Evolutionary conservation across 2,797 vertebrate species (phyloP), one percentile per base, ranked within the genome.

Genomic region (Rhinichthys osculus): DNA sequence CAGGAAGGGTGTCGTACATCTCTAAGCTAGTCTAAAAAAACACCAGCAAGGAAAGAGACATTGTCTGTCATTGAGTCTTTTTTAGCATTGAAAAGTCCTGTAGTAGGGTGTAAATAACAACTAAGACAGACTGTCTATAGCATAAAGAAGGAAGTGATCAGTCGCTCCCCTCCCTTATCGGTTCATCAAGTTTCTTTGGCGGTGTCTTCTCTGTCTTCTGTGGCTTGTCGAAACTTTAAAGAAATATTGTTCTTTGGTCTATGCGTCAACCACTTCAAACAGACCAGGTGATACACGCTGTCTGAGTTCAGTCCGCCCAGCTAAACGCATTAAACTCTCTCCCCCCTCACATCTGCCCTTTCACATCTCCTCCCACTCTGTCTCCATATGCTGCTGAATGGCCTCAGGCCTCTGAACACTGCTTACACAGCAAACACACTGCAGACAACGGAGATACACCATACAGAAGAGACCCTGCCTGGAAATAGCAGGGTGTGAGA

Each of bases 341-440:
- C 40, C 44, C 52, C 74, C 47, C 82, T 69, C 42, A 57, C 54
- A 81, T 76, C 59, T 69, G 57, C 85, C 72, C 78, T 54, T 69
- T 76, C 85, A 66, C 59, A 33, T 76, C 52, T 78, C 80, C 74
- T 83, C 86, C 76, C 50, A 73, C 35, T 59, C 80, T 66, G 44
- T 47, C 44, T 84, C 78, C 80, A 82, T 78, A 86, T 86, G 81
- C 64, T 38, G 27, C 23, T 66, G 57, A 80, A 80, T 57, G 62
- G 70, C 86, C 71, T 71, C 40, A n/a, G 86, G 82, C 70, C 62
- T 7, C 42, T 7, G 27, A 42, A 57, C 76, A 72, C 67, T 87
- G 86, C 81, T 87, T 87, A 42, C 77, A 81, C 82, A 87, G 86
- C 86, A 81, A 84, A 70, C 80, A 83, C 66, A 86, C 14, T 2